A percentile compares a stretch with the other conserved stretches of the same genome.
Evolutionary conservation across 2,797 vertebrate species (phyloP).

Genomic region (Gadopsis marmoratus): DNA sequence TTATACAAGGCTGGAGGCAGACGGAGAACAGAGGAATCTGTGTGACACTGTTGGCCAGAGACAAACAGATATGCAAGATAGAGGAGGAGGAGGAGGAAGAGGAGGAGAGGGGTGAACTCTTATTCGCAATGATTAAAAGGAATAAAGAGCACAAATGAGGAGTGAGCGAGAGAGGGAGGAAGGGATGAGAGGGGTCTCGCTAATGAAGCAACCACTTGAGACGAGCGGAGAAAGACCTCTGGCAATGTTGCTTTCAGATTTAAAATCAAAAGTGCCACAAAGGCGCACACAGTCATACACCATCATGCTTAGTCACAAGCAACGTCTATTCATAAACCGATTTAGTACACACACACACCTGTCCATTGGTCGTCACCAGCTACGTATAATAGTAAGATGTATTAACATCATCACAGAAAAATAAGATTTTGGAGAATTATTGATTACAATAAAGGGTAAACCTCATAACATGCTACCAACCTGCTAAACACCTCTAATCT

Average conservation of each 20-base stretch:
- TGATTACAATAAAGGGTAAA: not conserved
- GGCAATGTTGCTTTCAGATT: constrained; percentile 45
- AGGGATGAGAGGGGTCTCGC: constrained; percentile 37
- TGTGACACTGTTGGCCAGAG: constrained; percentile 64
- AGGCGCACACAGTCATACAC: not conserved
- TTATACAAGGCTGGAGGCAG: constrained; percentile 64
- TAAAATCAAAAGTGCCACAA: constrained; percentile 25
- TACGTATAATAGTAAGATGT: no score
- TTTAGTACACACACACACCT: not conserved
- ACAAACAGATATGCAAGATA: constrained; percentile 56
- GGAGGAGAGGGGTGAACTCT: not conserved
- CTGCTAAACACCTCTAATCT: not conserved
- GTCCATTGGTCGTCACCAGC: no score
- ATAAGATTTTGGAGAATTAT: not conserved
- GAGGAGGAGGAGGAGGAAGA: constrained; percentile 38
- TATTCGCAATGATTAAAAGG: constrained; percentile 46
- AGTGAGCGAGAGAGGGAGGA: constrained; percentile 30
- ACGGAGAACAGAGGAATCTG: constrained; percentile 74
- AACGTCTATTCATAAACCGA: not conserved
- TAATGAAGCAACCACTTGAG: constrained; percentile 66
- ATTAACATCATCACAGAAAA: not conserved
- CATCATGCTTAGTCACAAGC: constrained; percentile 12
- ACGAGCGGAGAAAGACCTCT: constrained; percentile 43
- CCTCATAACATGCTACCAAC: not conserved
- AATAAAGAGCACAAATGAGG: constrained; percentile 52